Base-by-base conservation (phyloP, 2,888 invertebrate species). In the Drosophila dives region DNA sequence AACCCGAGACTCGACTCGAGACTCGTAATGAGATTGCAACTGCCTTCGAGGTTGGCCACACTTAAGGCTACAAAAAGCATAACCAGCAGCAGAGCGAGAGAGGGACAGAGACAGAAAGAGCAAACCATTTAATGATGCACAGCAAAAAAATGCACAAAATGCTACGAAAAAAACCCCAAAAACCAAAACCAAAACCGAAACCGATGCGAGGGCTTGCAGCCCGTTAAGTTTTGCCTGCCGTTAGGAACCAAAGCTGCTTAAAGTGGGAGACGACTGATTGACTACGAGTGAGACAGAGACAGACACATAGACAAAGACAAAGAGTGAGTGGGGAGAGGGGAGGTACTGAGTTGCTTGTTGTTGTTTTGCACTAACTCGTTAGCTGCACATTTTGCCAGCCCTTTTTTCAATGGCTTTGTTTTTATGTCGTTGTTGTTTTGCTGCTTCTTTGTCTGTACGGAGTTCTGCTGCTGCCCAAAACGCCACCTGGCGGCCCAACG, bases 351-450 rank as follows among this genome's bases (percentile, higher is more conserved):
- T 65, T 61, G 62, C 36, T 26, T n/a, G 36, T 64, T 69, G 61
- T 56, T 20, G 48, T 32, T 36, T 20, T 64, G 64, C 71, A 61
- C 48, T 58, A 59, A 70, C 81, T 77, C 87, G 87, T 84, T 82
- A 83, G 81, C 60, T 77, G 81, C 81, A 72, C 82, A 77, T 86
- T 86, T 80, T 72, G 74, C 69, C 48, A 62, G 67, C 61, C 63
- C 69, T 86, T 81, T 72, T 83, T 72, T 62, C 53, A 58, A 40
- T 32, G 40, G 48, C 71, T 68, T 77, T 81, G 65, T 67, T 77
- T 61, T 67, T 64, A 33, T 48, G 53, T 48, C 65, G 58, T 66
- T 81, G 54, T 69, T 81, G 73, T 74, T 59, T 74, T n/a, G 15
- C 12, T 29, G 50, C n/a, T 65, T 59, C 29, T 59, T 65, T 72